Evolutionary conservation across 2,113 vertebrate genomes (phyloP).

Genomic region (Gnathonemus longibarbis): DNA sequence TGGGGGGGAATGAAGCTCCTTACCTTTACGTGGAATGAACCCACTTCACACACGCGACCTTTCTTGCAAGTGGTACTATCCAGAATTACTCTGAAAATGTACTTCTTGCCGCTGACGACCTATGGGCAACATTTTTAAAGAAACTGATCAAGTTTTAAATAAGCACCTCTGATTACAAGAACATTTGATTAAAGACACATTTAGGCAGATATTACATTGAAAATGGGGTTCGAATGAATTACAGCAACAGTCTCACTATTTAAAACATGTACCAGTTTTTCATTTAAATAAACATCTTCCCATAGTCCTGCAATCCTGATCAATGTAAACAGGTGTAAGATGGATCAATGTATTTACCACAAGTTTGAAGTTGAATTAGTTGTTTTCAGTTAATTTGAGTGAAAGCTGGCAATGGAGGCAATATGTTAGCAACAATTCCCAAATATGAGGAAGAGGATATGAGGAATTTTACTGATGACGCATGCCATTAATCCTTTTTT

Average conservation of each 20-base stretch:
- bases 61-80: conserved; percentile 47
- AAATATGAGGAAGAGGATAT: not conserved
- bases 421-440: not conserved
- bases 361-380: not conserved
- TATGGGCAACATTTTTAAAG: conserved; percentile 17
- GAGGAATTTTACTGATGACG: not conserved
- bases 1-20: not conserved
- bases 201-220: not conserved
- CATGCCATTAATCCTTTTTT: not conserved
- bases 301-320: not conserved
- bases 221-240: not conserved
- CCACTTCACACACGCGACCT: not conserved
- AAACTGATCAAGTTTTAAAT: not conserved
- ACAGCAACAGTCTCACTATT: not conserved
- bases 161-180: not conserved
- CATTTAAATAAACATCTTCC: not conserved
- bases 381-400: not conserved
- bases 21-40: conserved; percentile 19
- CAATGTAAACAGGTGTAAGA: not conserved
- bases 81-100: conserved; percentile 48
- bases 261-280: not conserved
- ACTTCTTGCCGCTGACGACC: conserved; percentile 50
- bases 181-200: not conserved
- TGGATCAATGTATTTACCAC: not conserved
- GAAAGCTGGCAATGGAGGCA: not conserved